Percentiles rank a stretch among this genome's conserved stretches.
phyloP scores from a whole-genome alignment of 2,113 vertebrate species.

The Caranx ignobilis region DNA sequence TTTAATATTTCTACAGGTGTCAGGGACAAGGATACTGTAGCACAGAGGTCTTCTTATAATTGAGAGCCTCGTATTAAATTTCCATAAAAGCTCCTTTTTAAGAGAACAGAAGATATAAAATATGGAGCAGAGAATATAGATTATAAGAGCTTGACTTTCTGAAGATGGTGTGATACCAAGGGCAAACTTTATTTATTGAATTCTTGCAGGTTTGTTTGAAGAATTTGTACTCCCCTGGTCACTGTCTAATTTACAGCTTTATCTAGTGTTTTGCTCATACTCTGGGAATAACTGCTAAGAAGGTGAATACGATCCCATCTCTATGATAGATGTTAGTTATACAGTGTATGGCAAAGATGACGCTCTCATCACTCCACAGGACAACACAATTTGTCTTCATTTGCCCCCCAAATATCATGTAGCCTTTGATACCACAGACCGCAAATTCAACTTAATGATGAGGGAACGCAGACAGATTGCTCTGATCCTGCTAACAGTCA shows the following conservation, averaged over 20 bases:
- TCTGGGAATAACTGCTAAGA: conserved; percentile 1
- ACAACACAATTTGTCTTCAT: conserved; percentile 43
- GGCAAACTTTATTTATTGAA: conserved; percentile 5
- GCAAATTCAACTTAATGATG: conserved; percentile 6
- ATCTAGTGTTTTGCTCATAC: not conserved
- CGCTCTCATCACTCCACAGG: conserved; percentile 26
- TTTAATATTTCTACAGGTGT: conserved; percentile 76
- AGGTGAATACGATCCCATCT: not conserved
- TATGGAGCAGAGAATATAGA: conserved; percentile 5
- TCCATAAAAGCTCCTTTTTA: conserved; percentile 37
- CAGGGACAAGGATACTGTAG: conserved; percentile 27
- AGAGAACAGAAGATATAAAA: conserved; percentile 16
- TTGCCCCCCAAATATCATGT: not conserved
- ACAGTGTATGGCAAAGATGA: not conserved
- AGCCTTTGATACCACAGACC: conserved; percentile 22
- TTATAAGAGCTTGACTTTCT: conserved; percentile 10
- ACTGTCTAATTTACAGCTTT: conserved; percentile 22
- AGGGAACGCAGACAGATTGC: conserved; percentile 33
- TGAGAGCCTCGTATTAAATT: conserved; percentile 27
- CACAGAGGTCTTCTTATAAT: conserved; percentile 43
- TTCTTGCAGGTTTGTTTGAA: conserved; percentile 43
- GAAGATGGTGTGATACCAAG: not conserved
- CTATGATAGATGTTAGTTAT: not conserved
- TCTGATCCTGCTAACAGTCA: conserved; percentile 23
- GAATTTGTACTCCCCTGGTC: conserved; percentile 10